These are phyloP conservation scores for Prolemur simus DNA, from an alignment of 2,113 vertebrate species.

Conservation along the genomic window DNA sequence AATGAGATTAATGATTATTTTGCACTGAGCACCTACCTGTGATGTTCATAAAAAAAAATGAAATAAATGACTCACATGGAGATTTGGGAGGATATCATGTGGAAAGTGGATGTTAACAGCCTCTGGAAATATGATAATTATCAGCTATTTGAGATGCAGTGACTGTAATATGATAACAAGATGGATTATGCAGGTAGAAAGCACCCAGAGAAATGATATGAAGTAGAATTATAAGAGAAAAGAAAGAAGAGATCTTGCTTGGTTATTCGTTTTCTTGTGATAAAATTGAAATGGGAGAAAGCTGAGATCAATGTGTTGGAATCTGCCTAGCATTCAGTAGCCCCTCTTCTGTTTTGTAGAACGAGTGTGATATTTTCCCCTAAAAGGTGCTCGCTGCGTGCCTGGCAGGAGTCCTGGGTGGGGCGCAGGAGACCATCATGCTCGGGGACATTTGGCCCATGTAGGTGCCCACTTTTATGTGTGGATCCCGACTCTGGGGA, in stretches of 20 bases:
- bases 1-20: constrained; percentile 57
- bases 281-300: constrained; percentile 61
- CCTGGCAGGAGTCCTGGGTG: not conserved
- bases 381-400: not conserved
- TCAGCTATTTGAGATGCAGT: constrained; percentile 76
- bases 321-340: not conserved
- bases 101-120: constrained; percentile 71
- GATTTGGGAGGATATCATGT: constrained; percentile 47
- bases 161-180: constrained; percentile 69
- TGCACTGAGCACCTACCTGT: constrained; percentile 53
- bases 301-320: constrained; percentile 40
- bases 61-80: constrained; percentile 66
- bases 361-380: not conserved
- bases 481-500: not conserved
- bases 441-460: not conserved
- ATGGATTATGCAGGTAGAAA: constrained; percentile 75
- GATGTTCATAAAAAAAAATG: constrained; percentile 70
- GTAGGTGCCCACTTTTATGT: not conserved
- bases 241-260: constrained; percentile 65
- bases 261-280: constrained; percentile 61
- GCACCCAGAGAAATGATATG: constrained; percentile 70
- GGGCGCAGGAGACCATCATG: not conserved
- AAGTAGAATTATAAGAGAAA: constrained; percentile 70
- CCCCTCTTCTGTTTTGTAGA: not conserved
- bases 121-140: constrained; percentile 78